Conservation (phyloP, 2,888 invertebrate species). For the Ametastegia equiseti region DNA sequence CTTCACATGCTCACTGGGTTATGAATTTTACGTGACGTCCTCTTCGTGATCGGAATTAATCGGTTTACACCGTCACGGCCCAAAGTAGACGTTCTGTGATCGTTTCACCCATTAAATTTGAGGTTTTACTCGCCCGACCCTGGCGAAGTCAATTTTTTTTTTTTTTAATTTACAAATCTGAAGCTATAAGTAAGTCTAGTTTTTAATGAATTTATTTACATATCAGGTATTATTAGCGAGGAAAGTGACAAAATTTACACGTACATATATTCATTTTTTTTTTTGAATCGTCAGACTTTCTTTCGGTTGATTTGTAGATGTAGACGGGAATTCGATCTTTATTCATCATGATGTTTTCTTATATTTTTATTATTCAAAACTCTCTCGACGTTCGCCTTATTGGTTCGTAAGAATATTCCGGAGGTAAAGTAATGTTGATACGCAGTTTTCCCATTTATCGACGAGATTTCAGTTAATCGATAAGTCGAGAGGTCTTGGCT, state of each 20-base stretch:
- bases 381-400: no score
- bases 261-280: not conserved
- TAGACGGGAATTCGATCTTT: not conserved
- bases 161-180: not conserved
- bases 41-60: slow-evolving; percentile 41
- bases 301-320: not conserved
- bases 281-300: slow-evolving; percentile 1
- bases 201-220: not conserved
- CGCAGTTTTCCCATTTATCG: not conserved
- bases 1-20: slow-evolving; percentile 36
- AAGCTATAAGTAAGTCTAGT: not conserved
- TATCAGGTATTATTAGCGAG: not conserved
- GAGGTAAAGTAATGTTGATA: slow-evolving; percentile 3
- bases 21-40: slow-evolving; percentile 43
- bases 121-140: not conserved
- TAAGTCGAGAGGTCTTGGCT: not conserved
- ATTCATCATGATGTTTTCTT: not conserved
- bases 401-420: not conserved
- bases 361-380: not conserved
- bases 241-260: not conserved
- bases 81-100: not conserved
- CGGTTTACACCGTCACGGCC: not conserved
- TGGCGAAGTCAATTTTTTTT: not conserved
- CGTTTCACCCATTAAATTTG: slow-evolving; percentile 1
- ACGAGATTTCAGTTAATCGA: slow-evolving; percentile 21